Evolutionary conservation across 2,797 vertebrate genomes (phyloP).

Genomic region (Rhinogobio ventralis): DNA sequence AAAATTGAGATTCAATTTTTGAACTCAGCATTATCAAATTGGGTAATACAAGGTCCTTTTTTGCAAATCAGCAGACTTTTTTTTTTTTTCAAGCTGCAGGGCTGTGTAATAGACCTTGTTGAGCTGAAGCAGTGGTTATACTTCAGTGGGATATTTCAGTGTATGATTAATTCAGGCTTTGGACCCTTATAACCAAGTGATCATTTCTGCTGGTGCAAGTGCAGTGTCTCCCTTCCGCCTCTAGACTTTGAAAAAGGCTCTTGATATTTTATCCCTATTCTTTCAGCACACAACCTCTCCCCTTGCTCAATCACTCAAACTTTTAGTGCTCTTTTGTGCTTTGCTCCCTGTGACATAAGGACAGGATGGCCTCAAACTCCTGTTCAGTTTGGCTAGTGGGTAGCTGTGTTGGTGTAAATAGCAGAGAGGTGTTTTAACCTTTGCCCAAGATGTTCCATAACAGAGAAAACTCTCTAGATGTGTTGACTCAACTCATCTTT

Average conservation of each 20-base stretch:
- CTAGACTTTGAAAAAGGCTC: conserved; percentile 1
- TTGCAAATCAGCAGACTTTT: not conserved
- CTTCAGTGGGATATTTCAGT: conserved; percentile 22
- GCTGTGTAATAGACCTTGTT: not conserved
- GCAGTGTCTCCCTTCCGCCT: not conserved
- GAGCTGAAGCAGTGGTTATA: conserved; percentile 5
- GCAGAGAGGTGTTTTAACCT: conserved; percentile 46
- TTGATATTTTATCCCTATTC: conserved; percentile 18
- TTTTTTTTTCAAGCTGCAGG: not conserved
- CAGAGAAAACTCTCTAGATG: conserved; percentile 25
- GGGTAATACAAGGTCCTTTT: not conserved
- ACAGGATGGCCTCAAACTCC: conserved; percentile 18
- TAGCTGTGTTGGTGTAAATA: conserved; percentile 49
- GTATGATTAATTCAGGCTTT: conserved; percentile 45
- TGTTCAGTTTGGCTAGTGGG: conserved; percentile 25
- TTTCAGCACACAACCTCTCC: conserved; percentile 16
- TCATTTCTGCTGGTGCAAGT: conserved; percentile 33
- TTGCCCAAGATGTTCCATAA: conserved; percentile 30
- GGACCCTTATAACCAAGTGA: conserved; percentile 31
- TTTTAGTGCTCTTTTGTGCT: conserved; percentile 31
- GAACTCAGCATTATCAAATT: not conserved
- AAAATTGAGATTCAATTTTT: not conserved
- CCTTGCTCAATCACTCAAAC: conserved; percentile 3
- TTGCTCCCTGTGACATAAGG: conserved; percentile 15
- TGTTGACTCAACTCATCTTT: conserved; percentile 41